Evolutionary conservation across 2,113 vertebrate species (phyloP).

Genomic region (Eulemur rufifrons): DNA sequence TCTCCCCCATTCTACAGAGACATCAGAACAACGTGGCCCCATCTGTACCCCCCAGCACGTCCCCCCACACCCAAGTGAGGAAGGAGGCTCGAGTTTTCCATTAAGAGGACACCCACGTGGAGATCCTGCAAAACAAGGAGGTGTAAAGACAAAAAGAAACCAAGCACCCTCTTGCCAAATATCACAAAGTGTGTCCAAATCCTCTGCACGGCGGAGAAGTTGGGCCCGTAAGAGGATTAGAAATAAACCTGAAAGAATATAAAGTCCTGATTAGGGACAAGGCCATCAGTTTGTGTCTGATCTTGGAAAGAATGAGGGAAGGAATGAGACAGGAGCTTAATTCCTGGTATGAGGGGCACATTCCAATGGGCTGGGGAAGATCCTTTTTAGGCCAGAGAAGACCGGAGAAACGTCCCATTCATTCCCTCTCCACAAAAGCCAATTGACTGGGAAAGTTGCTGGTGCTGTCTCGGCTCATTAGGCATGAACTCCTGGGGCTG

Average conservation of each 20-base stretch:
- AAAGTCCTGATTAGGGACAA: neutral
- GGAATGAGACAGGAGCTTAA: neutral
- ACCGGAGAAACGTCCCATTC: conserved; percentile 53
- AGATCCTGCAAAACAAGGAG: neutral
- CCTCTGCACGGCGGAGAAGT: neutral
- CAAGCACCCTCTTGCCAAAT: fast-evolving
- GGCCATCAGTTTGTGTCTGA: neutral
- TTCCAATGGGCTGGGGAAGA: neutral
- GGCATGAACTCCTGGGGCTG: conserved; percentile 12
- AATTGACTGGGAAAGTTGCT: conserved; percentile 43
- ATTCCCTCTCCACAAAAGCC: conserved; percentile 62
- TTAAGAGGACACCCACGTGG: neutral
- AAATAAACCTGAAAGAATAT: neutral
- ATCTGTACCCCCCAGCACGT: neutral
- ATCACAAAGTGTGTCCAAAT: neutral
- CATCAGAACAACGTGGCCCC: neutral
- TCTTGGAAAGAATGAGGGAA: neutral
- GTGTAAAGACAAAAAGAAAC: neutral
- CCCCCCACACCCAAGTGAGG: neutral
- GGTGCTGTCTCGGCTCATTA: conserved; percentile 48
- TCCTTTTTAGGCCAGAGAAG: neutral
- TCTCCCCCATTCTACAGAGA: neutral
- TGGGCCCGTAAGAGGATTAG: neutral
- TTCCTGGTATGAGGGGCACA: neutral
- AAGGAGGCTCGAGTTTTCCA: neutral